Evolutionary conservation across 1,140 invertebrate species (phyloP), one percentile per base, ranked within the genome.

Genomic region (Drosophila saltans): DNA sequence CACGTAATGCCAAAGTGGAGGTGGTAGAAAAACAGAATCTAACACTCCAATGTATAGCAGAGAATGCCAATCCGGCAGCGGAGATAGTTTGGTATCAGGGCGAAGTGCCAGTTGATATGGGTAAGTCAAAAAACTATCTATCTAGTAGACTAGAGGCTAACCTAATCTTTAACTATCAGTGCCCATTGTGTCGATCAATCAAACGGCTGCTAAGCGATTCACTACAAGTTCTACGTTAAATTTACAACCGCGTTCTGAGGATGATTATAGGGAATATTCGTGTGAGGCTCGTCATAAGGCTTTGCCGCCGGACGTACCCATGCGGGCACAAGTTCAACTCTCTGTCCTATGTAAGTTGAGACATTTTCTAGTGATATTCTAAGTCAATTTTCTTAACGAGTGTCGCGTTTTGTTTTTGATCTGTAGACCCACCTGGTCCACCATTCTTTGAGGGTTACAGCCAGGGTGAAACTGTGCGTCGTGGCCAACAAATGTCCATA

Each of bases 381-480:
- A 16, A 55, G 45, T 30, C 24, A 2, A 16, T 16, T 55, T n/a
- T 3, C 39, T 10, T 40, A 30, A 36, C 52, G 5, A 66, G 55
- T 2, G 5, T 56, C 24, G 26, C 36, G 7, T 33, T 4, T 21
- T 16, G 45, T 21, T 48, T 33, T 10, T 24, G 30, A 28, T 0
- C 89, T 91, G 60, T 92, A 98, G 98, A 98, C 94, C 96, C 97
- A 5, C 98, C 98, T 1, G 97, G 97, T 28, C 93, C 95, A 0
- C 98, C 98, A 3, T 97, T 97, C 93, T 99, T 99, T 78, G 96
- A 97, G 79, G 98, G 98, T 0, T 98, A 99, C 91, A 96, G 95
- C 4, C 95, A 97, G 84, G 97, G 97, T 0, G 97, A 98, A 90
- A 96, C 95, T 0, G 95, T 99, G 2, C 94, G 96, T 36, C 95